Base-by-base conservation (phyloP, 2,797 vertebrate genomes). In the Argyrosomus regius region DNA sequence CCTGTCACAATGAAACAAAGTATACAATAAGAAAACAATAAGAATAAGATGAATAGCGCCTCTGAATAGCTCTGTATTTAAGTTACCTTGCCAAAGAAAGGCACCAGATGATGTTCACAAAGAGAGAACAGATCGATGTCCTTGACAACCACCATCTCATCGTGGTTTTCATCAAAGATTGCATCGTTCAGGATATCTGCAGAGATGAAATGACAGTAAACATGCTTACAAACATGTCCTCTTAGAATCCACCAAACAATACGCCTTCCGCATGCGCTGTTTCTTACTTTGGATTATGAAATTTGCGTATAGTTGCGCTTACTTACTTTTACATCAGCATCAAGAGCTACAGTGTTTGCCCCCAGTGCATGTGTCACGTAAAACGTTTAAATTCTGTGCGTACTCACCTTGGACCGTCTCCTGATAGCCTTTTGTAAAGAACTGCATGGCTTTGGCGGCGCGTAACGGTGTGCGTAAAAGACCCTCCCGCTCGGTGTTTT, bases 361-460 rank as follows among this genome's bases (percentile, higher is more conserved):
- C 1, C 20, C 24, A 14, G 4, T 24, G 49, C 20, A 24, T 24
- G 1, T 41, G 4, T 41, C 14, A 18, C 49, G 20, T 41, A 1
- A 50, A 48, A 48, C 10, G 18, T 3, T 9, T 1, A 16, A 22
- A 3, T 11, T 24, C 18, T 5, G 3, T 54, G 61, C 2, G 5
- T 17, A 41, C 73, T 75, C 56, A 60, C 56, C 14, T 3, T 75
- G 46, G 18, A 17, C 59, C 7, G 73, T 59, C 22, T 67, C 54
- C 46, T 43, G 22, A 48, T 60, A 60, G 63, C 63, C 63, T n/a
- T 60, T 75, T 0, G 94, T 95, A 56, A 96, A 66, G 60, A 94
- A 95, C 87, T 94, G 93, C 92, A 95, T 94, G 45, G 95, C 94
- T 59, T 90, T 93, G 49, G 94, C 93, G 0, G 95, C 94, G 31